Conservation (phyloP, 2,888 invertebrate genomes). For the Chymomyza amoena region DNA sequence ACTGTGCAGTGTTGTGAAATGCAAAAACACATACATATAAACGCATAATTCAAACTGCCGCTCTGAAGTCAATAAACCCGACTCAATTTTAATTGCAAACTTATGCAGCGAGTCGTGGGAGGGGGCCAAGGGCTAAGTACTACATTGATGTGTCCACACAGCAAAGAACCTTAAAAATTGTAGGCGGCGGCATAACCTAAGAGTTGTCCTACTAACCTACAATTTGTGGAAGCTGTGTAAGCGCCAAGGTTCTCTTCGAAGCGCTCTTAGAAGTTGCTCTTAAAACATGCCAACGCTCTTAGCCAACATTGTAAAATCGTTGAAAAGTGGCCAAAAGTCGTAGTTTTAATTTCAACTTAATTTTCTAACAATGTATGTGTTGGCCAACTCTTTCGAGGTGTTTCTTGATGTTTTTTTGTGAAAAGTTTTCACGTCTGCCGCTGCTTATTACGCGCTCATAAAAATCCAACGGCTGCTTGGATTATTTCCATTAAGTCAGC, state of each 20-base stretch:
- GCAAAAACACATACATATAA: background rate
- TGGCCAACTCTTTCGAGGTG: background rate
- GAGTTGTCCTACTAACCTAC: conserved; percentile 56
- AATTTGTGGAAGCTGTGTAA: conserved; percentile 10
- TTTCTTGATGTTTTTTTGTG: background rate
- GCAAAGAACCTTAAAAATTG: background rate
- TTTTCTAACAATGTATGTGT: conserved; percentile 38
- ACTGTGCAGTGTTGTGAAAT: background rate
- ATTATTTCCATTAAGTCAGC: conserved; percentile 70
- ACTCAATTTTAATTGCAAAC: conserved; percentile 63
- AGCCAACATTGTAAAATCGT: background rate
- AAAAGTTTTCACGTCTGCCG: conserved; percentile 50
- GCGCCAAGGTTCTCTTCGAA: conserved; percentile 21
- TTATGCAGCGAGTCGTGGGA: conserved; percentile 27
- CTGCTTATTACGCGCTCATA: conserved; percentile 71
- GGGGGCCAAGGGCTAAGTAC: background rate
- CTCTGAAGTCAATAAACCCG: conserved; percentile 45
- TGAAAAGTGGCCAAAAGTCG: background rate
- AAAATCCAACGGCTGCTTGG: conserved; percentile 62
- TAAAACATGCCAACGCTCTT: conserved; percentile 1
- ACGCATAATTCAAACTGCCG: background rate
- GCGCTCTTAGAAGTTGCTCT: background rate
- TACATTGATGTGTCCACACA: no score
- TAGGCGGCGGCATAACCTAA: background rate
- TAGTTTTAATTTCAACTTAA: conserved; percentile 60